Base-by-base conservation (phyloP, 1,140 invertebrate species). In the Vanessa tameamea region DNA sequence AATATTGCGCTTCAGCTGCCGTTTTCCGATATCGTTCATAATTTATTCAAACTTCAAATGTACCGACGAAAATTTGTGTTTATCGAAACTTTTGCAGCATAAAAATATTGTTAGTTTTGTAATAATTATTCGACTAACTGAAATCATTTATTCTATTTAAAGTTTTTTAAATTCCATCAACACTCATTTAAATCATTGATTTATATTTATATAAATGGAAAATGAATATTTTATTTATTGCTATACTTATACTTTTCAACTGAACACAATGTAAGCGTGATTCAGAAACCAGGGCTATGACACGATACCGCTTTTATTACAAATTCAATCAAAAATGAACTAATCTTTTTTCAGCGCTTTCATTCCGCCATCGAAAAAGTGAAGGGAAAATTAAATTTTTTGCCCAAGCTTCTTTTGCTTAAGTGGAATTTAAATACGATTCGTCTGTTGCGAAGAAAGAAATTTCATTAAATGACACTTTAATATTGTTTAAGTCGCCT, bases 401-500 rank as follows among this genome's bases (percentile, higher is more conserved):
- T 37, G 47, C 16, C n/a, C 6, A 20, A 68, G 51, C 43, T 37
- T 51, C 48, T 23, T 71, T 47, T 71, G 61, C 50, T 12, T 51
- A 51, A 66, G 64, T 66, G 50, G 9, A 66, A 66, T 71, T 71
- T 72, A 65, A 72, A 65, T 43, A 64, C 70, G 63, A 72, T 72
- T 43, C 48, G 70, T 53, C 48, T 71, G 69, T 67, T 67, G 15
- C 68, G 20, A 70, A 63, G 61, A 59, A 69, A 69, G 67, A 71
- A 71, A 71, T 71, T 71, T 71, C 69, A 71, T 71, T 71, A 71
- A 71, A 71, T 48, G 69, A 71, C 69, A 71, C 69, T 71, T 71
- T 64, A 64, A 64, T 71, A 71, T 70, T 70, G 69, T 64, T 70
- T 16, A 68, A 50, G 69, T 70, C 69, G 43, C 31, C 57, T 48